Percentiles rank a stretch among this genome's conserved stretches.
Evolutionary conservation across 1,140 invertebrate species (phyloP).

Genomic region (Caenorhabditis briggsae): DNA sequence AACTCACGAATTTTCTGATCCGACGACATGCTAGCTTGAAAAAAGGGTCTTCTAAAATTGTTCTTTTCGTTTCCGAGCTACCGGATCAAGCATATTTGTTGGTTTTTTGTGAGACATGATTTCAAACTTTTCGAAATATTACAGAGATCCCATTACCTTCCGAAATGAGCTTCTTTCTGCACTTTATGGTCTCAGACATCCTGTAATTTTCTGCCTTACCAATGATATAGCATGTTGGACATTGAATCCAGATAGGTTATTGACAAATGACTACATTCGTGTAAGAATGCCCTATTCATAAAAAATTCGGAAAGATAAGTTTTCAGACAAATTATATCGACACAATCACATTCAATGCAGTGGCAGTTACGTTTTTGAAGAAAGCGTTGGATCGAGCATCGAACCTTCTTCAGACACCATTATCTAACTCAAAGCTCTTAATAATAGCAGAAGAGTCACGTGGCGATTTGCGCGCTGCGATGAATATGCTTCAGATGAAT

Average conservation of each 20-base stretch:
- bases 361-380: conserved; percentile 24
- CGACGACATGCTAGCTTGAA: background rate
- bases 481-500: conserved; percentile 48
- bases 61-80: conserved; percentile 1
- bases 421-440: background rate
- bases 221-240: conserved; percentile 17
- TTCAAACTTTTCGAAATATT: background rate
- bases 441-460: background rate
- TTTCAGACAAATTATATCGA: background rate
- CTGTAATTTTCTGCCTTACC: conserved; percentile 24
- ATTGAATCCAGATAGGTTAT: conserved; percentile 18
- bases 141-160: background rate
- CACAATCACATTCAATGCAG: conserved; percentile 1
- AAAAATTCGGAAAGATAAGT: background rate
- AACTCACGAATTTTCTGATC: background rate
- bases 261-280: background rate
- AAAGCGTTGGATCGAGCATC: conserved; percentile 6
- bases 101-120: background rate
- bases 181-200: background rate
- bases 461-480: conserved; percentile 18
- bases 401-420: background rate
- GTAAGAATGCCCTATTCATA: background rate
- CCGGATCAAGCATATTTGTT: conserved; percentile 13
- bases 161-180: background rate
- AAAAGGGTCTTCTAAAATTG: background rate